phyloP scores from a whole-genome alignment of 2,888 invertebrate genomes.

The Euproctis similis region DNA sequence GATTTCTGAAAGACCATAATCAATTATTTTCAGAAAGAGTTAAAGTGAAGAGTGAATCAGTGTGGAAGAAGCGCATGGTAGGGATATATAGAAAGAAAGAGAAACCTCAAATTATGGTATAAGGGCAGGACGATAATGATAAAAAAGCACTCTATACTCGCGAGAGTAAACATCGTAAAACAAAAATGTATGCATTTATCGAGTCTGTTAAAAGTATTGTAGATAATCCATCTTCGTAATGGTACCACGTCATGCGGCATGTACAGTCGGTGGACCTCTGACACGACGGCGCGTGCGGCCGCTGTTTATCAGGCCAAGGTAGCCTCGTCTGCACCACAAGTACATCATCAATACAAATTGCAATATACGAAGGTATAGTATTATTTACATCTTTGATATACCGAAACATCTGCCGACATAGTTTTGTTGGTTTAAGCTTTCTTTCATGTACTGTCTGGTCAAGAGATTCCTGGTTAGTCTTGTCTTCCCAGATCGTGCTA shows the following conservation, averaged over 20 bases:
- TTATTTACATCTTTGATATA: no score
- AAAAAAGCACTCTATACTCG: not conserved
- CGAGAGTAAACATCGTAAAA: constrained; percentile 10
- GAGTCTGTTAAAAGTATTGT: constrained; percentile 10
- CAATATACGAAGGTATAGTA: no score
- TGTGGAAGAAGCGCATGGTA: no score
- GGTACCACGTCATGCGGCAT: constrained; percentile 15
- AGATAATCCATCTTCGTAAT: constrained; percentile 20
- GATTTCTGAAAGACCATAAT: no score
- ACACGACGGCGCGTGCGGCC: constrained; percentile 41
- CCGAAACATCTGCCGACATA: no score
- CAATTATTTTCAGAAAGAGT: no score
- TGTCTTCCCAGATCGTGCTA: no score
- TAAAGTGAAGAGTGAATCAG: no score
- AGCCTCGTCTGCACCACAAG: constrained; percentile 49
- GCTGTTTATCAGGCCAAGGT: constrained; percentile 70
- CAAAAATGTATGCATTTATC: constrained; percentile 7
- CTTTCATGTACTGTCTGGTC: no score
- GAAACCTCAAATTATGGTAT: not conserved
- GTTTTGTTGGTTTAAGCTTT: no score
- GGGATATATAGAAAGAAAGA: no score
- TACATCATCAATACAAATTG: constrained; percentile 57
- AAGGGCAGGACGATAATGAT: not conserved
- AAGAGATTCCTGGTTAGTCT: no score
- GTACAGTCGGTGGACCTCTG: constrained; percentile 35